Percentiles rank a stretch among this genome's conserved stretches.
Evolutionary conservation across 2,888 invertebrate species (phyloP).

Genomic region (Ctenicera cuprea): DNA sequence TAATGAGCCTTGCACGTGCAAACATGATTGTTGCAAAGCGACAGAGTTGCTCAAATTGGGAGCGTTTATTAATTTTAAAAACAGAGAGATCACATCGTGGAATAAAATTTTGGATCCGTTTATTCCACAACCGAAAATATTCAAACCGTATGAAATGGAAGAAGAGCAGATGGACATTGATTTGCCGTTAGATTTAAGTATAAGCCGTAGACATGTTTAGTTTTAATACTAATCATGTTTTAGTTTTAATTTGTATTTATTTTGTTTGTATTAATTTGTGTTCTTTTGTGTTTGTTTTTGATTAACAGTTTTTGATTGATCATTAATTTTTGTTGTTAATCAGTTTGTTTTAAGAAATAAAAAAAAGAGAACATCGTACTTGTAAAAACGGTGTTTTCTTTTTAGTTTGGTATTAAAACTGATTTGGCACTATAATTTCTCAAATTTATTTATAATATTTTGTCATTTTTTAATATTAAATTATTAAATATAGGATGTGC

Average conservation of each 20-base stretch:
- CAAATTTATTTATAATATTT: background rate
- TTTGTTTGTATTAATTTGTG: constrained; percentile 48
- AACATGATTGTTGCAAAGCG: constrained; percentile 60
- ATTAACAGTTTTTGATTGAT: constrained; percentile 19
- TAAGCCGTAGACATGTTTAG: constrained; percentile 72
- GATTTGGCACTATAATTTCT: too few species aligned
- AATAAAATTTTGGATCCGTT: constrained; percentile 55
- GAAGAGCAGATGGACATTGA: constrained; percentile 71
- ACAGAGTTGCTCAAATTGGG: constrained; percentile 62
- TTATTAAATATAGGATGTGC: background rate
- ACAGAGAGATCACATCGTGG: constrained; percentile 52
- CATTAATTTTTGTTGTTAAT: background rate
- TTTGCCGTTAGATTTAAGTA: constrained; percentile 79
- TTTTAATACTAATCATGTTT: background rate
- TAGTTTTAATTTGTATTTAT: constrained; percentile 36
- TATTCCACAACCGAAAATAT: constrained; percentile 48
- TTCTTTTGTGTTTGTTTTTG: constrained; percentile 49
- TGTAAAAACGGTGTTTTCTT: too few species aligned
- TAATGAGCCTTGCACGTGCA: constrained; percentile 58
- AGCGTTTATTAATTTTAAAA: constrained; percentile 60
- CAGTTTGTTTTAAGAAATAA: background rate
- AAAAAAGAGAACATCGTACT: background rate
- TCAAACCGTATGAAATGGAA: constrained; percentile 49
- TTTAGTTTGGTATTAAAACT: too few species aligned
- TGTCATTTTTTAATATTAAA: background rate